phyloP scores from a whole-genome alignment of 2,797 vertebrate genomes.

The Peromyscus eremicus region DNA sequence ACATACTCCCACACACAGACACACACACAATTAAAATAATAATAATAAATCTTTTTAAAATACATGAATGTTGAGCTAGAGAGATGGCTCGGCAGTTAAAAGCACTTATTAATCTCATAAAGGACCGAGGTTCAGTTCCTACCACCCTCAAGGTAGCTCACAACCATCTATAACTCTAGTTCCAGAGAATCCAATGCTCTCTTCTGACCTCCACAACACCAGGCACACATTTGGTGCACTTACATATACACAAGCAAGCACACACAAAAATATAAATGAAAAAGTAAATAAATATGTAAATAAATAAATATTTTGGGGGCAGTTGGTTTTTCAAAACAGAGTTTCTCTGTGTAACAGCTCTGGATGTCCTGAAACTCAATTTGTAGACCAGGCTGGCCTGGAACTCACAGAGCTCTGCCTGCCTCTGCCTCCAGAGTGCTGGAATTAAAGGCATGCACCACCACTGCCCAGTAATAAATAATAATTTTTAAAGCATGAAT shows the following conservation, averaged over 20 bases:
- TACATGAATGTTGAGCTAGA: background rate
- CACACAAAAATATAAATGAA: background rate
- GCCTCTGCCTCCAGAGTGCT: too few relatives aligned
- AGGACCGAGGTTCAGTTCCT: background rate
- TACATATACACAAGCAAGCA: background rate
- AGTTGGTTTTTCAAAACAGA: too few relatives aligned
- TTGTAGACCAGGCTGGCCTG: too few relatives aligned
- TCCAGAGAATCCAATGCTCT: background rate
- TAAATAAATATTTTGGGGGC: background rate
- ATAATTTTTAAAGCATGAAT: background rate
- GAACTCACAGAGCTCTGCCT: too few relatives aligned
- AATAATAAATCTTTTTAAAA: background rate
- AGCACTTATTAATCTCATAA: background rate
- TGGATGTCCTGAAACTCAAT: too few relatives aligned
- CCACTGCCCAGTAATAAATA: too few relatives aligned
- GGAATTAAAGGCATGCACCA: too few relatives aligned
- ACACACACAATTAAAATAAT: background rate
- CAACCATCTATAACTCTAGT: background rate
- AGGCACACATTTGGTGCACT: background rate
- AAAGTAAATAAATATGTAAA: background rate
- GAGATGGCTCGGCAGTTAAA: background rate
- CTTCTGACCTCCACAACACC: background rate
- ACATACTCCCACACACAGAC: background rate
- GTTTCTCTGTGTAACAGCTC: too few relatives aligned
- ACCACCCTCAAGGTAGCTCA: background rate